Base-by-base conservation (phyloP, 2,888 invertebrate species). In the Epicampocera succincta region DNA sequence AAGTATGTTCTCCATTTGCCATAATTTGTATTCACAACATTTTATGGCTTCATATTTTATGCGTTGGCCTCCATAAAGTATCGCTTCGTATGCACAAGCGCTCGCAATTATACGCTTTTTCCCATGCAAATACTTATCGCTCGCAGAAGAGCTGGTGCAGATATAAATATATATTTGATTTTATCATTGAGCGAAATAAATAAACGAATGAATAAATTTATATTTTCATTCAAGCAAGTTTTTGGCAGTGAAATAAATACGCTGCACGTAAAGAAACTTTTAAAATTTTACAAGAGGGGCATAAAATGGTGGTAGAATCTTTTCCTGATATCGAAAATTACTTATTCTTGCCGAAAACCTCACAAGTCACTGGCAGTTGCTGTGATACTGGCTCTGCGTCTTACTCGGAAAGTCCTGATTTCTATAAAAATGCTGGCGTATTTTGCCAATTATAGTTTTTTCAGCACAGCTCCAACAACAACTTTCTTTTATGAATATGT, bases 1-100 rank as follows among this genome's bases (percentile, higher is more conserved):
- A 68, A 68, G 48, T 48, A 73, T 68, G n/a, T n/a, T n/a, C n/a
- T 81, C 68, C 76, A 76, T 81, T 76, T 81, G 73, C 72, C 72
- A 81, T 81, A 76, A 81, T 81, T 81, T 76, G 80, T 81, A 81
- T 81, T 81, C 80, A 68, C 61, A 76, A 81, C 80, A 76, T 72
- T 81, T 81, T 76, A 81, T 76, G 63, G 66, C 54, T 73, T 76
- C 63, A 73, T 81, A 81, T 81, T 76, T 81, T 76, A 81, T 81
- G 48, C 68, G 61, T 72, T 81, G 65, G 72, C 56, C 75, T n/a
- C 44, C 72, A 63, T 81, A 81, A 81, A 76, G 61, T 68, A 76
- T 54, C 46, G 46, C 61, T 66, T 66, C 38, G 46, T 56, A 65
- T 74, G 56, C 46, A 38, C 46, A 25, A 58, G 44, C 38, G 25